Conservation (phyloP, 2,888 invertebrate genomes). For the Acanthococcus lagerstroemiae region DNA sequence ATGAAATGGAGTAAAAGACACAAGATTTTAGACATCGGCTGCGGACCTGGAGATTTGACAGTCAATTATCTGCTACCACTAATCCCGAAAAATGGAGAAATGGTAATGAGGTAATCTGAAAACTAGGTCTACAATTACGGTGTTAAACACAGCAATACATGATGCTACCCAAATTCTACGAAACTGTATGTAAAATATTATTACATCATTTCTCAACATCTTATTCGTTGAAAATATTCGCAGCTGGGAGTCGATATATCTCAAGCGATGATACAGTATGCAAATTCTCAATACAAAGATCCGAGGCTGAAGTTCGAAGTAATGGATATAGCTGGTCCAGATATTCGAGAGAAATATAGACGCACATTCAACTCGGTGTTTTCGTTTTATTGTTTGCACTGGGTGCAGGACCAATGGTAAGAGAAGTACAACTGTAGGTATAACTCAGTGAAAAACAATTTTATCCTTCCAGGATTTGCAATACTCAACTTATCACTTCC, state of each 20-base stretch:
- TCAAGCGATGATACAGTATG: conserved; percentile 58
- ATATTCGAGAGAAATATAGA: background rate
- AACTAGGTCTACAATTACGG: background rate
- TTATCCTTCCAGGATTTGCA: too few relatives aligned
- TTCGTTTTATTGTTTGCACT: conserved; percentile 70
- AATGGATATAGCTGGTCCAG: conserved; percentile 48
- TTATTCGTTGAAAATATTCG: background rate
- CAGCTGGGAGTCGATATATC: conserved; percentile 59
- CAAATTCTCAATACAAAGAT: conserved; percentile 47
- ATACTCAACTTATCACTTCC: too few relatives aligned
- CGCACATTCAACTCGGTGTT: conserved; percentile 56
- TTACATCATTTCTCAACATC: background rate
- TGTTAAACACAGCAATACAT: background rate
- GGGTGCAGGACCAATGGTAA: conserved; percentile 63
- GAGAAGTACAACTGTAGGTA: background rate
- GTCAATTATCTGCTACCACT: conserved; percentile 48
- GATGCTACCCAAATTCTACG: background rate
- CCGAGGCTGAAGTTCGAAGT: conserved; percentile 42
- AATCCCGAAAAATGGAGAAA: conserved; percentile 44
- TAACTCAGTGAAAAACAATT: too few relatives aligned
- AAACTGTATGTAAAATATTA: background rate
- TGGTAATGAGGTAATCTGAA: conserved; percentile 32
- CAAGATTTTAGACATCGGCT: conserved; percentile 43
- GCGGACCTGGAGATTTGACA: conserved; percentile 40
- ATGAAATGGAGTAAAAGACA: conserved; percentile 50